phyloP scores from a whole-genome alignment of 2,113 vertebrate genomes.

The Psophia crepitans region DNA sequence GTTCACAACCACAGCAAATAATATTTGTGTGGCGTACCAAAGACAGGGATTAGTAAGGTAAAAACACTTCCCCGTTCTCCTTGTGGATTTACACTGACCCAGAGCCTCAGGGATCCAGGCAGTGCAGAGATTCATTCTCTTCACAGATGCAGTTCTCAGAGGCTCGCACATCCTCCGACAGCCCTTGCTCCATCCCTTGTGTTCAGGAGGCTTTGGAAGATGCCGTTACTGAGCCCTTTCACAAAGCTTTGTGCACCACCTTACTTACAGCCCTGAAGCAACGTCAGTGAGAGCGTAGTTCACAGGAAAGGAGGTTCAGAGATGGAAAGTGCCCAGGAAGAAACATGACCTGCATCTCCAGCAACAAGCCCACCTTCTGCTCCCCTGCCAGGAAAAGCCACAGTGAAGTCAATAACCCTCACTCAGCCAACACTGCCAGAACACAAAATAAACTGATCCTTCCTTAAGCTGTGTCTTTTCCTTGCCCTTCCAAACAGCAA shows the following conservation, averaged over 20 bases:
- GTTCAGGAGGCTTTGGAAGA: neutral
- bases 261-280: neutral
- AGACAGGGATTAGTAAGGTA: neutral
- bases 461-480: neutral
- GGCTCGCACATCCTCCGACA: neutral
- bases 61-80: neutral
- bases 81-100: neutral
- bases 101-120: neutral
- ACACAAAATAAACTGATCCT: neutral
- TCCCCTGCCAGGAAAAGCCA: neutral
- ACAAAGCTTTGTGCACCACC: neutral
- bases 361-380: neutral
- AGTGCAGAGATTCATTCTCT: neutral
- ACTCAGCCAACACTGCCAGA: neutral
- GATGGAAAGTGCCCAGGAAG: neutral
- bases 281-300: neutral
- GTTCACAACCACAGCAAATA: neutral
- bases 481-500: neutral
- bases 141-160: neutral
- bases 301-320: neutral
- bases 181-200: neutral
- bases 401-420: neutral
- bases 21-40: neutral
- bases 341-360: neutral
- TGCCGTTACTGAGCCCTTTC: neutral